Conservation (phyloP, 2,888 invertebrate species). For the Pterostichus niger region DNA sequence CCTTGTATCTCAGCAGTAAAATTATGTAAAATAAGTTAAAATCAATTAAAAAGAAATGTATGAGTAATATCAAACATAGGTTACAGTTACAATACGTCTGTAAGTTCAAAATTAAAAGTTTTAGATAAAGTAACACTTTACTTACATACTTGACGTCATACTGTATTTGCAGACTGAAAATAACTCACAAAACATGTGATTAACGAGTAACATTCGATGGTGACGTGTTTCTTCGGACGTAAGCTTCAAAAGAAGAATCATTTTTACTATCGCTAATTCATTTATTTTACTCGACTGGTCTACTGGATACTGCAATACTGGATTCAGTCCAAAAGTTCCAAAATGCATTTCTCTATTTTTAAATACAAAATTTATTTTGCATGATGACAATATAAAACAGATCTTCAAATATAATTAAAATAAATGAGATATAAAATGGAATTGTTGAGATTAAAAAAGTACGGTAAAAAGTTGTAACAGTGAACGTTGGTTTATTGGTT, state of each 20-base stretch:
- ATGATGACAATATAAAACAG: too few relatives aligned
- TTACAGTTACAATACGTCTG: neutral
- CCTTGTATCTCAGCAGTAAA: neutral
- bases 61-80: neutral
- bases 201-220: neutral
- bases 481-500: too few relatives aligned
- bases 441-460: neutral
- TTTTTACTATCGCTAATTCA: constrained; percentile 31
- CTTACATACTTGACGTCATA: constrained; percentile 57
- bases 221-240: constrained; percentile 25
- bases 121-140: constrained; percentile 46
- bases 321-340: neutral
- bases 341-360: too few relatives aligned
- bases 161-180: constrained; percentile 57
- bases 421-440: neutral
- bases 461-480: too few relatives aligned
- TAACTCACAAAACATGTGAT: constrained; percentile 55
- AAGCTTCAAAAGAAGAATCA: constrained; percentile 32
- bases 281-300: neutral
- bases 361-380: too few relatives aligned
- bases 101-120: neutral
- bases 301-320: neutral
- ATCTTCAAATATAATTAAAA: neutral
- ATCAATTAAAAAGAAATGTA: neutral
- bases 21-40: neutral